Evolutionary conservation across 2,888 invertebrate species (phyloP), one percentile per base, ranked within the genome.

Genomic region (Troilus luridus): DNA sequence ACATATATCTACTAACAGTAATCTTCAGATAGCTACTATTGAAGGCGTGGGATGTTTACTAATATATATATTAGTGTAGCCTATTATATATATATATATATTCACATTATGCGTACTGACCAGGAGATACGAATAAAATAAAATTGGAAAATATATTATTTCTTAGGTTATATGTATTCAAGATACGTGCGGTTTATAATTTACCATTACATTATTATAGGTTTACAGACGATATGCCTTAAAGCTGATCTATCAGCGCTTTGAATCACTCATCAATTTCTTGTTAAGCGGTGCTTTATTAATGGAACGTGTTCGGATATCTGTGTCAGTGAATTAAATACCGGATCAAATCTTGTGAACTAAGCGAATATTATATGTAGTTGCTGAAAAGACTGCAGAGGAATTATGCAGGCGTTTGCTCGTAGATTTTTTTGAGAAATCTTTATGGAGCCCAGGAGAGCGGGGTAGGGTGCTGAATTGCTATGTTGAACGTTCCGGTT

Each of bases 121-220:
- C 12, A 77, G 21, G 17, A 77, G 72, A 41, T 77, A 77, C 72
- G 72, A 77, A 77, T 41, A 6, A 85, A 85, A 85, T 85, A 85
- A 85, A 85, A 85, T 56, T 85, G 7, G 14, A 85, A 56, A 56
- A 85, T 85, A 56, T 56, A 85, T 7, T n/a, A 11, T n/a, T 56
- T 19, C 85, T 21, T n/a, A 85, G 85, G 56, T 85, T 85, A 85
- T 85, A 54, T 56, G 11, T 85, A 85, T 85, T 85, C 56, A 85
- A 85, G 85, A 85, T 85, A 10, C 54, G n/a, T 21, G n/a, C 2
- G 2, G 85, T 5, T 56, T 56, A 41, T 41, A n/a, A n/a, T 58
- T n/a, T n/a, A 56, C 0, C 56, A 56, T 85, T n/a, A 56, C 41
- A 85, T 17, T n/a, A 12, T 11, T 58, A 56, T 77, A 41, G 41